Percentiles rank a stretch among this genome's conserved stretches.
Evolutionary conservation across 2,797 vertebrate species (phyloP).

Genomic region (Avahi laniger): DNA sequence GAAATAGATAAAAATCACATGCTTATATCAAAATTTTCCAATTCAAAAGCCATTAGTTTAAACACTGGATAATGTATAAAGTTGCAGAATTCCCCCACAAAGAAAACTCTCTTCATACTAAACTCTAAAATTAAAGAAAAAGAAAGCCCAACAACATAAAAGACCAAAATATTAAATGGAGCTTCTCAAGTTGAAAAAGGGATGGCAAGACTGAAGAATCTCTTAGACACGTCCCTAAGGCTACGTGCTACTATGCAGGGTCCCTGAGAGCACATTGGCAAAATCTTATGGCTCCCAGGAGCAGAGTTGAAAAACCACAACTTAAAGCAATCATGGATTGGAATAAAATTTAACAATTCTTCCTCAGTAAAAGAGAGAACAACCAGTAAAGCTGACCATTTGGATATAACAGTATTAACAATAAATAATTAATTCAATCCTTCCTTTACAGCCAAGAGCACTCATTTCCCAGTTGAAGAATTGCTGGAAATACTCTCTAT

Average conservation of each 20-base stretch:
- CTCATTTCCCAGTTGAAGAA: neutral
- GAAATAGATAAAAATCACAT: constrained; percentile 7
- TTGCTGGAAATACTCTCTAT: neutral
- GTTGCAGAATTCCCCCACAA: neutral
- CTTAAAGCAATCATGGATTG: neutral
- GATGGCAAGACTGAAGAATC: neutral
- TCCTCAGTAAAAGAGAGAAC: neutral
- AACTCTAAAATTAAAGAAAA: neutral
- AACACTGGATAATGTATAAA: neutral
- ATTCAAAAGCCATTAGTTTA: neutral
- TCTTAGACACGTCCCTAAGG: neutral
- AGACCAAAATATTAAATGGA: neutral
- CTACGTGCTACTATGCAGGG: neutral
- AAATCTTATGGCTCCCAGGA: neutral
- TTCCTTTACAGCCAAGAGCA: neutral
- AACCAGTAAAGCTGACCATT: neutral
- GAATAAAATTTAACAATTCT: neutral
- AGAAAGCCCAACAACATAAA: neutral
- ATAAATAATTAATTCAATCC: neutral
- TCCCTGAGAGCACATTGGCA: neutral
- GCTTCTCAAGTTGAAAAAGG: neutral
- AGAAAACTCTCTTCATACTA: neutral
- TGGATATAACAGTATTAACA: neutral
- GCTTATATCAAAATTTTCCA: neutral
- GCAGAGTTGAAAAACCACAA: neutral